Conservation (phyloP, 2,113 vertebrate species). For the Lethenteron reissneri region DNA sequence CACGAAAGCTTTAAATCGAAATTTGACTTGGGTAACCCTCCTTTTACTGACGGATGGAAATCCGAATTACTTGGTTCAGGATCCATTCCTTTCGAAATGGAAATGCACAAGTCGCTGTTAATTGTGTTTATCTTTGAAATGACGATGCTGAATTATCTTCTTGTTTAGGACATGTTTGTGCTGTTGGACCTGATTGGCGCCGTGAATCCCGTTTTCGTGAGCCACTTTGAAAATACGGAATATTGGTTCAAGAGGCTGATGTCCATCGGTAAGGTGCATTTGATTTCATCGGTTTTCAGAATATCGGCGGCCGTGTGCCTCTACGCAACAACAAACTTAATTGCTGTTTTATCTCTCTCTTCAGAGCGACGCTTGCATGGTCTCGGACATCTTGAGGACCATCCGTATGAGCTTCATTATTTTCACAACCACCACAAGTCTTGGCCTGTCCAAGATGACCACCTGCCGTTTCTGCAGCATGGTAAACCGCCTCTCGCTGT, state of each 20-base stretch:
- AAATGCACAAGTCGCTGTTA: too few relatives aligned
- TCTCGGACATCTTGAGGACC: slow-evolving; percentile 31
- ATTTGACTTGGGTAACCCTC: too few relatives aligned
- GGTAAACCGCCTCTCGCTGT: slow-evolving; percentile 19
- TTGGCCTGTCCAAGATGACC: slow-evolving; percentile 49
- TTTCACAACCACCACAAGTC: slow-evolving; percentile 41
- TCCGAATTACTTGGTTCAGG: too few relatives aligned
- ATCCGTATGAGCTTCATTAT: slow-evolving; percentile 37
- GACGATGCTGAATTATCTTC: slow-evolving; percentile 7
- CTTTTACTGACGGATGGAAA: too few relatives aligned
- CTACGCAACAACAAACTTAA: background rate
- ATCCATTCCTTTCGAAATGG: too few relatives aligned
- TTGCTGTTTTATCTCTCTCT: background rate
- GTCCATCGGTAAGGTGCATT: slow-evolving; percentile 27
- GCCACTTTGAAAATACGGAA: slow-evolving; percentile 48
- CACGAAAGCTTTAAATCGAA: too few relatives aligned
- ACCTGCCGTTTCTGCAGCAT: slow-evolving; percentile 48
- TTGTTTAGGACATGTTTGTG: slow-evolving; percentile 46
- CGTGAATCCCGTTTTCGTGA: slow-evolving; percentile 36
- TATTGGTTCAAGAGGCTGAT: slow-evolving; percentile 54
- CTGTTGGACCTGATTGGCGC: slow-evolving; percentile 55
- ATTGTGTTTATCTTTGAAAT: too few relatives aligned
- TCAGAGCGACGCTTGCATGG: slow-evolving; percentile 49
- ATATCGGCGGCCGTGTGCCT: background rate
- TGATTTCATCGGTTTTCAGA: background rate